phyloP scores from a whole-genome alignment of 2,113 vertebrate genomes.

The Saguinus imperator region DNA sequence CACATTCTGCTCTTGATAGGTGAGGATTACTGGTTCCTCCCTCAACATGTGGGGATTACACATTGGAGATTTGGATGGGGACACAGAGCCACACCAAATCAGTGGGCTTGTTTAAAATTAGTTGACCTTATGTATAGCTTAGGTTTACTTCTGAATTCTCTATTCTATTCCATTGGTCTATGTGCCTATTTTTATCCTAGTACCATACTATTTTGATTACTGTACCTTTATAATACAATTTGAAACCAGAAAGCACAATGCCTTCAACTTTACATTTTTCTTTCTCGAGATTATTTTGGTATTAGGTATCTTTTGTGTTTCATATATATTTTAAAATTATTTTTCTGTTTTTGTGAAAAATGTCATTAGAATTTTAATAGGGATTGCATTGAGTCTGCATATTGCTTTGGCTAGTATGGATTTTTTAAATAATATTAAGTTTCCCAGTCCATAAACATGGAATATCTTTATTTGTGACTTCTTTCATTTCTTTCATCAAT shows the following conservation, averaged over 20 bases:
- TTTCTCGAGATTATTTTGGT: neutral
- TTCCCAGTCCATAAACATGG: neutral
- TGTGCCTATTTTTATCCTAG: too few relatives aligned
- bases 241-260: neutral
- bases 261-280: neutral
- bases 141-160: neutral
- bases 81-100: too few relatives aligned
- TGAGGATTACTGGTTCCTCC: too few relatives aligned
- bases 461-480: neutral
- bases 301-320: neutral
- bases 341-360: neutral
- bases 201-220: too few relatives aligned
- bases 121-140: neutral
- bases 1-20: too few relatives aligned
- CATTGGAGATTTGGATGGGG: too few relatives aligned
- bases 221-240: neutral
- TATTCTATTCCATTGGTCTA: too few relatives aligned
- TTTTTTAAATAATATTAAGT: neutral
- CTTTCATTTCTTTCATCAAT: neutral
- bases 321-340: neutral
- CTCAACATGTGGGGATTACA: too few relatives aligned
- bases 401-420: neutral
- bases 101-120: neutral
- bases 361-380: neutral
- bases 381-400: neutral